A percentile compares a stretch with the other conserved stretches of the same genome.
phyloP scores from a whole-genome alignment of 2,797 vertebrate genomes.

The Ptychobarbus kaznakovi region DNA sequence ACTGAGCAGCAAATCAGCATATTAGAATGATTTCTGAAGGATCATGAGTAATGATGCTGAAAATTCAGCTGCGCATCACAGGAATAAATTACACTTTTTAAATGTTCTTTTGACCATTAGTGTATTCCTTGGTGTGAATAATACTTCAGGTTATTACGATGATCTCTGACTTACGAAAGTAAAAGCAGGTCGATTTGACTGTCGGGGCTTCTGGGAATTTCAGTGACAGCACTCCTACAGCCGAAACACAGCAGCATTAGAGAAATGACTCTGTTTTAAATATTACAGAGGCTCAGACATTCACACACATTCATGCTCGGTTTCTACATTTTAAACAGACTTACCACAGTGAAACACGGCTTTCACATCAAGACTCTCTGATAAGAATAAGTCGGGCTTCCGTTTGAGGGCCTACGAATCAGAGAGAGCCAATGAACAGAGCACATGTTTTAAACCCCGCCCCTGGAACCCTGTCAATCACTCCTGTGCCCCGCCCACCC shows the following conservation, averaged over 20 bases:
- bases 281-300: background rate
- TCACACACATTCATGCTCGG: background rate
- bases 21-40: background rate
- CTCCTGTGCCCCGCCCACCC: conserved; percentile 60
- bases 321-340: conserved; percentile 65
- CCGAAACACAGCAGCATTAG: conserved; percentile 6
- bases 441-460: conserved; percentile 65
- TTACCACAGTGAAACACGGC: conserved; percentile 98
- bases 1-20: background rate
- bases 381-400: conserved; percentile 97
- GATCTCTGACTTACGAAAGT: conserved; percentile 89
- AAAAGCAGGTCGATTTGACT: conserved; percentile 95
- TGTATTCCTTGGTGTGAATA: background rate
- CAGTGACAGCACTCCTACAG: conserved; percentile 91
- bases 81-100: background rate
- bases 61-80: background rate
- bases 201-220: conserved; percentile 98
- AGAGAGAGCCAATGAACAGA: conserved; percentile 79
- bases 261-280: background rate
- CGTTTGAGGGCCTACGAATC: conserved; percentile 96
- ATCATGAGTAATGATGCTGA: background rate
- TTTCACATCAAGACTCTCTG: conserved; percentile 95
- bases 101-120: background rate
- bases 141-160: background rate
- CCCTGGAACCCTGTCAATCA: conserved; percentile 65